phyloP scores from a whole-genome alignment of 1,140 invertebrate genomes.

The Halyomorpha halys region DNA sequence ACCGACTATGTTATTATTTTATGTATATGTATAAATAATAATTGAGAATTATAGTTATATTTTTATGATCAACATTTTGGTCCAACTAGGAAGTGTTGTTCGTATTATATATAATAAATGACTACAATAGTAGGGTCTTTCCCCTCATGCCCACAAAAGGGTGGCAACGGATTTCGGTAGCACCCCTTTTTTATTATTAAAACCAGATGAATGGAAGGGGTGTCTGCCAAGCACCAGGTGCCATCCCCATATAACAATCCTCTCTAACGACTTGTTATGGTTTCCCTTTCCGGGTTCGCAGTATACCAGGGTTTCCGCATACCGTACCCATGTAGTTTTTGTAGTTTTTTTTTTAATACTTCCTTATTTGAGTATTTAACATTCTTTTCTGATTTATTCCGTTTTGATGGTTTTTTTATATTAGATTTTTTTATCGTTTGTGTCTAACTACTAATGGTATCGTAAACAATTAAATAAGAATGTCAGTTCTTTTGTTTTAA shows the following conservation, averaged over 20 bases:
- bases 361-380: not conserved
- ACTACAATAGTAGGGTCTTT: not conserved
- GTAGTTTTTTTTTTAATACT: not conserved
- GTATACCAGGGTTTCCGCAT: not conserved
- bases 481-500: too few species aligned
- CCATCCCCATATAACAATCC: not conserved
- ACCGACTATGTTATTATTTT: too few species aligned
- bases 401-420: too few species aligned
- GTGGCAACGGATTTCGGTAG: conserved; percentile 6
- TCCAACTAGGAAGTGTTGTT: not conserved
- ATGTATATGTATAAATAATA: too few species aligned
- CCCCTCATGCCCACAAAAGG: not conserved
- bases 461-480: too few species aligned
- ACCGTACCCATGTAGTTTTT: not conserved
- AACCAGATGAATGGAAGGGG: conserved; percentile 7
- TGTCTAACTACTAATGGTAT: too few species aligned
- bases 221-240: not conserved
- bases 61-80: not conserved
- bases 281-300: conserved; percentile 8
- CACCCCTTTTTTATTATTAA: conserved; percentile 10
- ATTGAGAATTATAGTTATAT: too few species aligned
- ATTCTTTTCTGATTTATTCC: too few species aligned
- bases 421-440: too few species aligned
- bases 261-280: conserved; percentile 4
- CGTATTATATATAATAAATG: not conserved